A percentile compares a stretch with the other conserved stretches of the same genome.
phyloP scores from a whole-genome alignment of 1,140 invertebrate species.

The Eupeodes corollae region DNA sequence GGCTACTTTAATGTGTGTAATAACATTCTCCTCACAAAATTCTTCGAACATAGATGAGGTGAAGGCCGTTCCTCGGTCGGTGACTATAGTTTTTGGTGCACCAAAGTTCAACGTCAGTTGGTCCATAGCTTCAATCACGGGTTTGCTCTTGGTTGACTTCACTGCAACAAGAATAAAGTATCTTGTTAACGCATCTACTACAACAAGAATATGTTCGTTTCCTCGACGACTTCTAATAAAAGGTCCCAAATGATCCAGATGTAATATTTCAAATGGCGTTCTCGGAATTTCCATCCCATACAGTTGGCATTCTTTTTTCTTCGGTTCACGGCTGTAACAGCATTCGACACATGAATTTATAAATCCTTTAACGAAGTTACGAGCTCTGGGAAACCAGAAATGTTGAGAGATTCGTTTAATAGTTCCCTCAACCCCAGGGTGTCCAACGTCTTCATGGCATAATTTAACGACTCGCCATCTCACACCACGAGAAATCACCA shows the following conservation, averaged over 20 bases:
- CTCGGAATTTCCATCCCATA: constrained; percentile 11
- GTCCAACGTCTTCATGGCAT: not conserved
- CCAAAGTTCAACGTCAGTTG: constrained; percentile 1
- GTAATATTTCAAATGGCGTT: constrained; percentile 13
- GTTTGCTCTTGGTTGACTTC: not conserved
- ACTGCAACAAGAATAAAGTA: not conserved
- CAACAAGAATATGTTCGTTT: constrained; percentile 5
- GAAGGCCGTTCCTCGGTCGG: constrained; percentile 2
- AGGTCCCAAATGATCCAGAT: constrained; percentile 24
- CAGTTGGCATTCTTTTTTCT: constrained; percentile 11
- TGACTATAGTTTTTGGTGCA: not conserved
- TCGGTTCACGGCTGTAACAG: not conserved
- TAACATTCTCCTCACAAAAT: constrained; percentile 1
- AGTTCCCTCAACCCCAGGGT: not conserved
- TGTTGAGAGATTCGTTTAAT: not conserved
- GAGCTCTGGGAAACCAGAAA: constrained; percentile 1
- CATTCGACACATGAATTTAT: constrained; percentile 3
- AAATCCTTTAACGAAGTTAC: not conserved
- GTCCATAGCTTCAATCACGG: not conserved
- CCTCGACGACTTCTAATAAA: constrained; percentile 11
- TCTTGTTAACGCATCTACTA: constrained; percentile 8
- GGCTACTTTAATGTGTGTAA: constrained; percentile 2
- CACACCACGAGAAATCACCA: not conserved
- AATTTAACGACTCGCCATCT: not conserved
- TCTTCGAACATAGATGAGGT: constrained; percentile 1